Evolutionary conservation across 2,888 invertebrate species (phyloP).

Genomic region (Diarsia dahlii): DNA sequence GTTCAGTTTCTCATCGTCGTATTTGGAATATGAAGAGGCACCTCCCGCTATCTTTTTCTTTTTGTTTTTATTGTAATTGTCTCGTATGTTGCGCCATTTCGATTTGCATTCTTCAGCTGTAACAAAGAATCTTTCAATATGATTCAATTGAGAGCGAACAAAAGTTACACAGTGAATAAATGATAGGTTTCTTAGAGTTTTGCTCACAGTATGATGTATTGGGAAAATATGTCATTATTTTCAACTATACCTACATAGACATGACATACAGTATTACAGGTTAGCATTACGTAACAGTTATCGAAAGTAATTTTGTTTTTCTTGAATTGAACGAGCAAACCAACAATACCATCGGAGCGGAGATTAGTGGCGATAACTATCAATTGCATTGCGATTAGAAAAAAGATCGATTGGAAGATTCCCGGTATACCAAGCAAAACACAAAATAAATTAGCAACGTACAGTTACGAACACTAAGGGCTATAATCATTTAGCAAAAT

Average conservation of each 20-base stretch:
- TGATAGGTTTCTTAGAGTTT: neutral
- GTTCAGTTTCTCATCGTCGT: constrained; percentile 48
- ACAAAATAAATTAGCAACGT: neutral
- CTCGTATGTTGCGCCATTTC: constrained; percentile 58
- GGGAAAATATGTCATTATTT: too few species aligned
- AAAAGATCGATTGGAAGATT: too few species aligned
- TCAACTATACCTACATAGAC: too few species aligned
- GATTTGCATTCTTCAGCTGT: constrained; percentile 58
- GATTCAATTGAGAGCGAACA: neutral
- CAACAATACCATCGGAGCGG: too few species aligned
- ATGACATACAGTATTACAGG: too few species aligned
- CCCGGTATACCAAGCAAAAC: neutral
- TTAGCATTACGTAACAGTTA: too few species aligned
- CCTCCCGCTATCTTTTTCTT: constrained; percentile 50
- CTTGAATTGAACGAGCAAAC: too few species aligned
- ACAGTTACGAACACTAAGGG: neutral
- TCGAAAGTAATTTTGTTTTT: too few species aligned
- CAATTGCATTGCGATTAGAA: neutral
- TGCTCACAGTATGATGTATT: too few species aligned
- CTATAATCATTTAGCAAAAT: too few species aligned
- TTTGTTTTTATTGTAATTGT: constrained; percentile 50
- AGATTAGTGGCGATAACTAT: too few species aligned
- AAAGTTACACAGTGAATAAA: neutral
- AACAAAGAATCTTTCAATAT: constrained; percentile 36
- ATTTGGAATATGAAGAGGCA: constrained; percentile 36